Evolutionary conservation across 2,113 vertebrate species (phyloP).

Genomic region (Cepphus grylle): DNA sequence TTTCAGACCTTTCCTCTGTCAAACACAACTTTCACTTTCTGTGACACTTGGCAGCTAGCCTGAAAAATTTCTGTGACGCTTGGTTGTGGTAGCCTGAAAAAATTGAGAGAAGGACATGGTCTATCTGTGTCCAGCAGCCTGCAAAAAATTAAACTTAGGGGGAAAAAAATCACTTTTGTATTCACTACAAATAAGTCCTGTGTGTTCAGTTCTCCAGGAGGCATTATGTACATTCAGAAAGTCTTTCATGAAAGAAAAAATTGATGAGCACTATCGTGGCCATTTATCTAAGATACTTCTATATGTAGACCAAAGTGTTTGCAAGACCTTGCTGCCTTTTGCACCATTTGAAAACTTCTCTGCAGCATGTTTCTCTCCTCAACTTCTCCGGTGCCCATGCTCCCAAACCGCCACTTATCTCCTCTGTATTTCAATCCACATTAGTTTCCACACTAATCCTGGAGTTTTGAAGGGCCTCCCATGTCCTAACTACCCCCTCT

Average conservation of each 20-base stretch:
- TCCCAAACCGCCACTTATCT: not conserved
- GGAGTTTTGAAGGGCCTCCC: not conserved
- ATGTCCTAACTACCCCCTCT: not conserved
- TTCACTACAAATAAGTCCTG: not conserved
- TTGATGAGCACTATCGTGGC: not conserved
- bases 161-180: not conserved
- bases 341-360: not conserved
- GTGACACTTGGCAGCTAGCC: not conserved
- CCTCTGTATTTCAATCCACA: accelerated
- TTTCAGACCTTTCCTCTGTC: not conserved
- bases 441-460: not conserved
- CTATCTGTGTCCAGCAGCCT: not conserved
- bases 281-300: not conserved
- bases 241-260: not conserved
- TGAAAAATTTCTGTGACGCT: not conserved
- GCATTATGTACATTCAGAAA: not conserved
- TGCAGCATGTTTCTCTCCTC: not conserved
- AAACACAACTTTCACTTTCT: not conserved
- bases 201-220: not conserved
- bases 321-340: not conserved
- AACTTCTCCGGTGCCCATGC: not conserved
- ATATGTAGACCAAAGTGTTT: not conserved
- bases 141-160: not conserved
- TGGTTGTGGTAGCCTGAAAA: not conserved
- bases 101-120: not conserved